These are phyloP conservation scores for Nannoperca australis DNA, from an alignment of 2,797 vertebrate genomes.

Conservation along the genomic window DNA sequence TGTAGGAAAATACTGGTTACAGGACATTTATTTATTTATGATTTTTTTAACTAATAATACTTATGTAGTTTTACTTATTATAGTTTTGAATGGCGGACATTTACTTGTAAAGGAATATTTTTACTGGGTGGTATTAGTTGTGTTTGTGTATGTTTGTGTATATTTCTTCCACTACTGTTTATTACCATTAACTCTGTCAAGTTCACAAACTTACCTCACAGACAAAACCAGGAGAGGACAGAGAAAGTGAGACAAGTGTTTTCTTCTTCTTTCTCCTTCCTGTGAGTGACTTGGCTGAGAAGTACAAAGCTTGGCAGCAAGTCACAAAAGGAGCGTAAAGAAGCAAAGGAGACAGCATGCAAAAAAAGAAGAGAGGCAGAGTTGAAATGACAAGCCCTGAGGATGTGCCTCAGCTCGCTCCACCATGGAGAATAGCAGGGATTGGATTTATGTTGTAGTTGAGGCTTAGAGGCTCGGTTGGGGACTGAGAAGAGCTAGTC, in stretches of 20 bases:
- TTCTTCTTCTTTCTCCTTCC: conserved; percentile 5
- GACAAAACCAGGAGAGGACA: conserved; percentile 4
- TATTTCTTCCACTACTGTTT: not conserved
- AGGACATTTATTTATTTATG: too few relatives aligned
- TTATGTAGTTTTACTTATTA: not conserved
- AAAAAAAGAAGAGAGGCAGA: conserved; percentile 51
- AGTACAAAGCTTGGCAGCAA: conserved; percentile 21
- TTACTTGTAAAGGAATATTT: not conserved
- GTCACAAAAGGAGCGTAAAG: conserved; percentile 16
- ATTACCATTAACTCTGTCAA: conserved; percentile 2
- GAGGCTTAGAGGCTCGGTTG: conserved; percentile 29
- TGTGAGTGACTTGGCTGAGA: conserved; percentile 27
- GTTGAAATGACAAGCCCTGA: conserved; percentile 58
- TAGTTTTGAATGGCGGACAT: not conserved
- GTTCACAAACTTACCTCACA: not conserved
- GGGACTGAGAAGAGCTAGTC: conserved; percentile 15
- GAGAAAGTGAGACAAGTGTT: not conserved
- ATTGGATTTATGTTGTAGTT: conserved; percentile 53
- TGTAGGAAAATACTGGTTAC: too few relatives aligned
- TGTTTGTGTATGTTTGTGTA: too few relatives aligned
- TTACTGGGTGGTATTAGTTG: not conserved
- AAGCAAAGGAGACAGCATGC: conserved; percentile 35
- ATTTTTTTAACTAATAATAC: too few relatives aligned
- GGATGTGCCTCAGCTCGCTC: conserved; percentile 45
- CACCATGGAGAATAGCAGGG: conserved; percentile 50